These are phyloP conservation scores for Anabacerthia variegaticeps DNA, from an alignment of 2,797 vertebrate genomes.

Conservation along the genomic window DNA sequence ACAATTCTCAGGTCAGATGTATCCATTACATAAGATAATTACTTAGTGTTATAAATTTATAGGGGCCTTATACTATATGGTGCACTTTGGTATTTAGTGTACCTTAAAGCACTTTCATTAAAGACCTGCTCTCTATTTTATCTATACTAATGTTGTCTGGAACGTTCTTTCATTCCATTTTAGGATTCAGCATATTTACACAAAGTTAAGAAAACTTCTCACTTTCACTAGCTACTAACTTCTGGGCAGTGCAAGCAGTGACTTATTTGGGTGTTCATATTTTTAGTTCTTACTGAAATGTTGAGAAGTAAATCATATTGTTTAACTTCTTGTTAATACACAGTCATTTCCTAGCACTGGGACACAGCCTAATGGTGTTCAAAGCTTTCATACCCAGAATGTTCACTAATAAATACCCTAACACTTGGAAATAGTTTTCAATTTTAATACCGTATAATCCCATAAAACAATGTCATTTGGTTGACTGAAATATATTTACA, in stretches of 20 bases:
- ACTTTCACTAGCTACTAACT: not conserved
- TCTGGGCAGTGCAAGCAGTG: not conserved
- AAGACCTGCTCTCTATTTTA: too few species aligned
- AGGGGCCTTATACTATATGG: too few species aligned
- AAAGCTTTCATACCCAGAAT: not conserved
- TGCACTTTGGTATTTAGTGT: too few species aligned
- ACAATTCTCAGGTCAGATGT: too few species aligned
- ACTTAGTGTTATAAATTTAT: too few species aligned
- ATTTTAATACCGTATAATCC: not conserved
- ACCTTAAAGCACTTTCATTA: too few species aligned
- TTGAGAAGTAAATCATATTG: not conserved
- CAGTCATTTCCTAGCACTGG: not conserved
- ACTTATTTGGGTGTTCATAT: not conserved
- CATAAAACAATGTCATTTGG: not conserved
- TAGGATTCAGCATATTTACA: not conserved
- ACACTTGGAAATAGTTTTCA: not conserved
- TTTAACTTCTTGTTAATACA: not conserved
- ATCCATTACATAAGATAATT: too few species aligned
- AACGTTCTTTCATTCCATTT: too few species aligned
- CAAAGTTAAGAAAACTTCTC: not conserved
- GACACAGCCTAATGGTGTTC: not conserved
- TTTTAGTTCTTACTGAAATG: not conserved
- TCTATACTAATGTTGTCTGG: too few species aligned
- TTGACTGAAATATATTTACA: not conserved
- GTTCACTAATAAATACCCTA: not conserved